Evolutionary conservation across 2,888 invertebrate species (phyloP).

Genomic region (Ephialtes manifestator): DNA sequence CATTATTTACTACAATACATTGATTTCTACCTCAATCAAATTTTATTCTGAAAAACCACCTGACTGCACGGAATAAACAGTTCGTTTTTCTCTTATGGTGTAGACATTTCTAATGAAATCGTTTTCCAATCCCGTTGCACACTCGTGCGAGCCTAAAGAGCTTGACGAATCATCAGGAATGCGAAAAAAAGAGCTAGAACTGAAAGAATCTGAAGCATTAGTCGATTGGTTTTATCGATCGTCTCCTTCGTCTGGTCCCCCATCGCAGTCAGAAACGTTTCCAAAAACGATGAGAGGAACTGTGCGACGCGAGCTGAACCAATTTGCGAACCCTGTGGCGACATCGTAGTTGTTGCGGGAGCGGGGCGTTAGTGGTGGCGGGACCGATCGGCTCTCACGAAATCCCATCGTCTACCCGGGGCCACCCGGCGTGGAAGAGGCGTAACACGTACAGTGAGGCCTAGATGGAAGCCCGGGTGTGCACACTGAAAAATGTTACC

Average conservation of each 20-base stretch:
- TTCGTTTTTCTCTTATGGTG: background rate
- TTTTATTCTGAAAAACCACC: background rate
- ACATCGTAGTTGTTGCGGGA: slow-evolving; percentile 8
- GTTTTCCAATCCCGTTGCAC: background rate
- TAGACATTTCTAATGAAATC: slow-evolving; percentile 28
- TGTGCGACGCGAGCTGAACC: slow-evolving; percentile 25
- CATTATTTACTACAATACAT: background rate
- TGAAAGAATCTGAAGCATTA: slow-evolving; percentile 42
- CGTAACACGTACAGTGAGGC: slow-evolving; percentile 56
- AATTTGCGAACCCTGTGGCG: slow-evolving; percentile 57
- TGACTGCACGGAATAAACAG: background rate
- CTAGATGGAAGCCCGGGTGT: slow-evolving; percentile 54
- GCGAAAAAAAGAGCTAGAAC: slow-evolving; percentile 10
- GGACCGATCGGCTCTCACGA: slow-evolving; percentile 73
- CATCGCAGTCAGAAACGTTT: slow-evolving; percentile 36
- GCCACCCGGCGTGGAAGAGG: slow-evolving; percentile 66
- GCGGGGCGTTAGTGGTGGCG: background rate
- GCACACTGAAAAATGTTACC: slow-evolving; percentile 81
- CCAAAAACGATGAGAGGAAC: slow-evolving; percentile 40
- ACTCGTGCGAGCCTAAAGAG: background rate
- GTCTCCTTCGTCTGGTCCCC: slow-evolving; percentile 22
- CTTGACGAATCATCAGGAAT: slow-evolving; percentile 25
- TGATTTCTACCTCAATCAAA: background rate
- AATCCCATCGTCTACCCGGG: slow-evolving; percentile 71
- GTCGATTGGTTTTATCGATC: slow-evolving; percentile 65